These are phyloP conservation scores for Polietes domitor DNA, from an alignment of 2,888 invertebrate genomes.

Conservation along the genomic window DNA sequence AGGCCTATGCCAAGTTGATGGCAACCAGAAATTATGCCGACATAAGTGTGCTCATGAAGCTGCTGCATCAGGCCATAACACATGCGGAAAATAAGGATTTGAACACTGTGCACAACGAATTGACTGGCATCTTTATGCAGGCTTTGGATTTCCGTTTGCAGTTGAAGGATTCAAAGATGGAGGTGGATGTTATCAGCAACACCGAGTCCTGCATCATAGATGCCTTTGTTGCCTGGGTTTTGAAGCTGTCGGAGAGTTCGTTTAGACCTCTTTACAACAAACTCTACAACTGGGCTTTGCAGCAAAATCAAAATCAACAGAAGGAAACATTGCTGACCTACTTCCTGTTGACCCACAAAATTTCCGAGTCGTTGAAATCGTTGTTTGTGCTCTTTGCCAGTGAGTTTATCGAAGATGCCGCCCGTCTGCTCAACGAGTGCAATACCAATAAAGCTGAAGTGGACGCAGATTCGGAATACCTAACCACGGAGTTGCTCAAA, in stretches of 20 bases:
- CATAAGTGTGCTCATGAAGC: conserved; percentile 87
- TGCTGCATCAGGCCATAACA: conserved; percentile 88
- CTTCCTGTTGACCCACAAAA: conserved; percentile 86
- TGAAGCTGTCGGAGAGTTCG: conserved; percentile 93
- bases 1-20: conserved; percentile 84
- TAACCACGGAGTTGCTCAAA: conserved; percentile 81
- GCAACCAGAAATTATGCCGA: conserved; percentile 83
- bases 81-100: conserved; percentile 85
- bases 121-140: conserved; percentile 88
- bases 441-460: conserved; percentile 83
- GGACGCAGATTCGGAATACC: conserved; percentile 82
- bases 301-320: conserved; percentile 77
- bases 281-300: conserved; percentile 92
- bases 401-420: conserved; percentile 91
- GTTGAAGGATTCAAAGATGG: conserved; percentile 75
- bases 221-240: conserved; percentile 89
- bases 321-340: conserved; percentile 85
- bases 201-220: conserved; percentile 90
- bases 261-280: conserved; percentile 94
- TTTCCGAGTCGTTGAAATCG: conserved; percentile 91
- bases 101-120: conserved; percentile 84
- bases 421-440: conserved; percentile 86
- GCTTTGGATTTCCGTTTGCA: conserved; percentile 87
- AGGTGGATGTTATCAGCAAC: conserved; percentile 81
- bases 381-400: conserved; percentile 95